Conservation (phyloP, 2,797 vertebrate species). For the Brachymystax lenok region DNA sequence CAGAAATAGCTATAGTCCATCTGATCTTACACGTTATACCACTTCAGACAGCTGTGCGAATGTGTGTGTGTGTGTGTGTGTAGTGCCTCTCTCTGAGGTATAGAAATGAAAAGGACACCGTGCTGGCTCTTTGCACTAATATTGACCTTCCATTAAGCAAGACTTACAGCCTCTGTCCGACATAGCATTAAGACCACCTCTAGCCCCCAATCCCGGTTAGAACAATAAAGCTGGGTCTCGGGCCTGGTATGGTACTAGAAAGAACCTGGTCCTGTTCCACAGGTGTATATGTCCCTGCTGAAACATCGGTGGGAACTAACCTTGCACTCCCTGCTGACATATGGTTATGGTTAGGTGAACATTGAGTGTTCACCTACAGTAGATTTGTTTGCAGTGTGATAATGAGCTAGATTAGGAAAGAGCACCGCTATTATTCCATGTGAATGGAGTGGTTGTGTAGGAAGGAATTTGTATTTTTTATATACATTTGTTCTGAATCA, state of each 20-base stretch:
- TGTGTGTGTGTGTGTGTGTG: no score
- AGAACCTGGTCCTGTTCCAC: conserved; percentile 43
- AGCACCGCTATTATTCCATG: conserved; percentile 42
- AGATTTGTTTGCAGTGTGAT: conserved; percentile 61
- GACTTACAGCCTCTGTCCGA: conserved; percentile 62
- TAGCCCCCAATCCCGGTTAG: conserved; percentile 66
- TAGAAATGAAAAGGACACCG: conserved; percentile 50
- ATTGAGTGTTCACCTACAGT: conserved; percentile 53
- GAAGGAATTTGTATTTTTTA: conserved; percentile 14
- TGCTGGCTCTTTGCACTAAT: conserved; percentile 61
- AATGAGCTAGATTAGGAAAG: conserved; percentile 58
- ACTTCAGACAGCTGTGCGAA: conserved; percentile 1
- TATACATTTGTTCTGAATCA: conserved; percentile 8
- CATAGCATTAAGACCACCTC: conserved; percentile 49
- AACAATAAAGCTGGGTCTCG: conserved; percentile 62
- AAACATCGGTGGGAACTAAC: conserved; percentile 57
- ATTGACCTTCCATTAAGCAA: conserved; percentile 76
- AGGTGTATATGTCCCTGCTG: conserved; percentile 53
- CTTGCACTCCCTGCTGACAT: conserved; percentile 31
- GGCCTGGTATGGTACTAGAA: conserved; percentile 44
- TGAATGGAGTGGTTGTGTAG: conserved; percentile 52
- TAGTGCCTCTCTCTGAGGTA: conserved; percentile 49
- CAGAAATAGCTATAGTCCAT: not conserved
- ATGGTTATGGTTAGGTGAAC: conserved; percentile 52
- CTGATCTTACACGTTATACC: not conserved